Conservation (phyloP, 1,140 invertebrate genomes). For the Branchinecta lynchi region DNA sequence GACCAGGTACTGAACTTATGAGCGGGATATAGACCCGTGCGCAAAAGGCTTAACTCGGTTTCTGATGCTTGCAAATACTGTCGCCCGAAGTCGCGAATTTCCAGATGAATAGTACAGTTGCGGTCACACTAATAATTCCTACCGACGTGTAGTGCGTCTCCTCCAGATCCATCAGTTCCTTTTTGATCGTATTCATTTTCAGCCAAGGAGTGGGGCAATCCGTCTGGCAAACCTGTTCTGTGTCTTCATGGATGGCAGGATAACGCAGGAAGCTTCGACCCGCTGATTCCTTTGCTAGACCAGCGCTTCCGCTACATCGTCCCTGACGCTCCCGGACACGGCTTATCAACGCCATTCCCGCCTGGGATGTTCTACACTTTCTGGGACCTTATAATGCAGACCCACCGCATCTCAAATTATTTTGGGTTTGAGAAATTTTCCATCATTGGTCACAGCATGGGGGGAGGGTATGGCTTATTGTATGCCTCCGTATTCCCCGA, state of each 20-base stretch:
- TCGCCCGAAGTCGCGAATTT: no score
- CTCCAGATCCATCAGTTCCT: no score
- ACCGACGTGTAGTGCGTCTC: no score
- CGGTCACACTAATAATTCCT: no score
- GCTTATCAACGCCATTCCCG: conserved; percentile 28
- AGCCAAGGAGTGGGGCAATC: conserved; percentile 48
- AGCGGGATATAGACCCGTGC: no score
- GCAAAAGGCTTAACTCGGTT: no score
- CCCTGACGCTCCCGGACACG: conserved; percentile 31
- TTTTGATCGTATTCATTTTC: background rate
- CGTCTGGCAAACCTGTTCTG: conserved; percentile 44
- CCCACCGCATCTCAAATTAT: conserved; percentile 27
- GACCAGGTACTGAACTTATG: no score
- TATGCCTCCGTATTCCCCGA: conserved; percentile 29
- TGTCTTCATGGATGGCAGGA: conserved; percentile 54
- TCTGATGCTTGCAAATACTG: no score
- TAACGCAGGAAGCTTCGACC: conserved; percentile 32
- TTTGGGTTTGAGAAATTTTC: conserved; percentile 31
- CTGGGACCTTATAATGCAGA: conserved; percentile 24
- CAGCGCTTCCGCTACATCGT: conserved; percentile 20
- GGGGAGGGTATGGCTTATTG: conserved; percentile 27
- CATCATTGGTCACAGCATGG: conserved; percentile 32
- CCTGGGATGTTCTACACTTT: conserved; percentile 26
- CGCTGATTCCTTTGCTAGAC: conserved; percentile 27
- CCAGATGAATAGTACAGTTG: no score